phyloP scores from a whole-genome alignment of 2,113 vertebrate species.

The Panthera uncia region DNA sequence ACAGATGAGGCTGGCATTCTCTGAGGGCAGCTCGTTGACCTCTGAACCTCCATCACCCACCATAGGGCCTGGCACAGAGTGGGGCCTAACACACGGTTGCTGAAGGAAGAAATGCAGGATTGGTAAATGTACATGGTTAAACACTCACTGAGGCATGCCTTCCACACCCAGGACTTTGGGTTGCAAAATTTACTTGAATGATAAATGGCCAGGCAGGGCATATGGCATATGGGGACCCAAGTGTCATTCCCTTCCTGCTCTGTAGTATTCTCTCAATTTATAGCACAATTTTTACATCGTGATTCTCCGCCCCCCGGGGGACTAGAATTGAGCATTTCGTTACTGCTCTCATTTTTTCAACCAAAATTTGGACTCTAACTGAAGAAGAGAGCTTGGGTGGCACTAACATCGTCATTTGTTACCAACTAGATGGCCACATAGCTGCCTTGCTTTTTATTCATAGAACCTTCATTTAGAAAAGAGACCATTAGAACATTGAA shows the following conservation, averaged over 20 bases:
- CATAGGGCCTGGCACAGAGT: not conserved
- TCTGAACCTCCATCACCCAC: not conserved
- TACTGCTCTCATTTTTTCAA: slow-evolving; percentile 28
- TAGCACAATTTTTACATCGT: slow-evolving; percentile 14
- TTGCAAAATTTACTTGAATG: slow-evolving; percentile 19
- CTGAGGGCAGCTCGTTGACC: not conserved
- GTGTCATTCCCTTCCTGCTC: not conserved
- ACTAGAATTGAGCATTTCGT: slow-evolving; percentile 57
- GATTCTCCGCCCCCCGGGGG: not conserved
- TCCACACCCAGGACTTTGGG: not conserved
- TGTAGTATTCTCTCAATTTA: not conserved
- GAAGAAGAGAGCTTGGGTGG: slow-evolving; percentile 60
- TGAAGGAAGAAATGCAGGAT: not conserved
- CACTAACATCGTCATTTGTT: slow-evolving; percentile 46
- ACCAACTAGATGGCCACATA: slow-evolving; percentile 50
- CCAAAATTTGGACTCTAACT: slow-evolving; percentile 45
- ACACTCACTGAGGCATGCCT: not conserved
- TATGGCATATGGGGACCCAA: not conserved
- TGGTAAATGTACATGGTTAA: not conserved
- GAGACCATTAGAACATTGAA: slow-evolving; percentile 52
- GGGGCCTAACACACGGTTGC: not conserved
- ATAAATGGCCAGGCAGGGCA: slow-evolving; percentile 1
- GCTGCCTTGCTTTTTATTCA: slow-evolving; percentile 56
- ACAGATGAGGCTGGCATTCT: not conserved
- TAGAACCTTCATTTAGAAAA: slow-evolving; percentile 66